Percentiles rank a stretch among this genome's conserved stretches.
Evolutionary conservation across 2,888 invertebrate genomes (phyloP).

Genomic region (Drosophila niveifrons): DNA sequence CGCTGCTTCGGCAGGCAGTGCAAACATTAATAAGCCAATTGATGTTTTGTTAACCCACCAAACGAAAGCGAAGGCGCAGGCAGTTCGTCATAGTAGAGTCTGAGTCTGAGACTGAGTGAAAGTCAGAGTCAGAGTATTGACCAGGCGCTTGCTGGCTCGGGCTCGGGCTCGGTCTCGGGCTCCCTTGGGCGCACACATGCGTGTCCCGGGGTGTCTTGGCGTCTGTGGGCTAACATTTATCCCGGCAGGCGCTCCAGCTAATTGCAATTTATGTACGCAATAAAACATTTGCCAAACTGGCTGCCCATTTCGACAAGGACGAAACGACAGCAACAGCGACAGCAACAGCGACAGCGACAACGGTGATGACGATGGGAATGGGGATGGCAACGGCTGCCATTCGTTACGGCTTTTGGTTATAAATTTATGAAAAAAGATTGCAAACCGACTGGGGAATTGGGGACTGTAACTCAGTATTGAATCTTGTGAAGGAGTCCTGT

Average conservation of each 20-base stretch:
- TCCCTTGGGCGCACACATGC: constrained; percentile 63
- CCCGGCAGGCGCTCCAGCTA: constrained; percentile 72
- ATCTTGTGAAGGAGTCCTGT: constrained; percentile 42
- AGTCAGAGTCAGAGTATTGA: neutral
- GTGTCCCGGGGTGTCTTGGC: constrained; percentile 49
- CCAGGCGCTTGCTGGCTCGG: constrained; percentile 1
- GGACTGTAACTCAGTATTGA: constrained; percentile 2
- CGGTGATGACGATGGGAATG: neutral
- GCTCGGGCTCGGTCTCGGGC: too few relatives aligned
- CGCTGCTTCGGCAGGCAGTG: constrained; percentile 36
- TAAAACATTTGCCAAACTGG: constrained; percentile 77
- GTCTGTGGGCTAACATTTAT: constrained; percentile 57
- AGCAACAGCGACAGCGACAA: neutral
- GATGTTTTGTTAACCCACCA: constrained; percentile 79
- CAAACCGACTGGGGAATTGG: constrained; percentile 31
- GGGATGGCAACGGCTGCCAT: constrained; percentile 46
- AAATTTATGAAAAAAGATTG: constrained; percentile 76
- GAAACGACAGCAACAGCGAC: neutral
- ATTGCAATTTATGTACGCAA: constrained; percentile 81
- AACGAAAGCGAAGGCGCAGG: constrained; percentile 16
- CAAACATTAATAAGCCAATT: constrained; percentile 79
- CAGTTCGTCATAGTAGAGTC: constrained; percentile 63
- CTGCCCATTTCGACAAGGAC: constrained; percentile 37
- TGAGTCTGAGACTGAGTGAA: too few relatives aligned
- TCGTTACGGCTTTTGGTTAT: constrained; percentile 71